Conservation (phyloP, 2,888 invertebrate species). For the Microchrysa polita region DNA sequence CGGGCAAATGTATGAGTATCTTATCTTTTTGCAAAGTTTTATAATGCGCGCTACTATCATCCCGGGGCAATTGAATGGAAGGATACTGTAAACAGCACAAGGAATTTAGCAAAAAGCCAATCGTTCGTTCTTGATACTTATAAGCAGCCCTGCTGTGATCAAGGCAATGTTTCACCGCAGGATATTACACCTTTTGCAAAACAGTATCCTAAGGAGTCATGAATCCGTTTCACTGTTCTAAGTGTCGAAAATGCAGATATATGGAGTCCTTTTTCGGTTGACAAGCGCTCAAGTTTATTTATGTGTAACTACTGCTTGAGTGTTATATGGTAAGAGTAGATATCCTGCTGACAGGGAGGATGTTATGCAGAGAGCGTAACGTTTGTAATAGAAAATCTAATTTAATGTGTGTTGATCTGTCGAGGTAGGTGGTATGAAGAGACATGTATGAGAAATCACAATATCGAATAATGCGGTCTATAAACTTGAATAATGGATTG, state of each 20-base stretch:
- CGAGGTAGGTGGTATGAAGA: too few species aligned
- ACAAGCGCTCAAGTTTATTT: neutral
- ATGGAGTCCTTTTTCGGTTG: neutral
- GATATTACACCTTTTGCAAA: conserved; percentile 37
- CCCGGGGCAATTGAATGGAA: neutral
- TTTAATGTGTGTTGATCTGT: too few species aligned
- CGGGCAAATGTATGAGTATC: neutral
- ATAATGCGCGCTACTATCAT: neutral
- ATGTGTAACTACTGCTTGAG: too few species aligned
- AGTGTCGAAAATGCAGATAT: too few species aligned
- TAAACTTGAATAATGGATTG: too few species aligned
- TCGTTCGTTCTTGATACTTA: conserved; percentile 41
- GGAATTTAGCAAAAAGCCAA: conserved; percentile 16
- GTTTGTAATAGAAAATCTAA: too few species aligned
- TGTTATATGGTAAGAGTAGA: too few species aligned
- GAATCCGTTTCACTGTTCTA: neutral
- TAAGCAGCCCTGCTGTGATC: conserved; percentile 36
- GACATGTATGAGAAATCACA: too few species aligned
- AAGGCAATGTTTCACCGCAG: conserved; percentile 40
- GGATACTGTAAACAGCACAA: neutral
- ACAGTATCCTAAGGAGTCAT: neutral
- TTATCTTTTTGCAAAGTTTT: neutral
- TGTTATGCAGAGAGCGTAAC: too few species aligned
- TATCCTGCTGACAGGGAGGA: too few species aligned
- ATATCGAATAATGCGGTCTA: too few species aligned